Percentiles rank a stretch among this genome's conserved stretches.
Evolutionary conservation across 2,888 invertebrate species (phyloP).

Genomic region (Anoplius nigerrimus): DNA sequence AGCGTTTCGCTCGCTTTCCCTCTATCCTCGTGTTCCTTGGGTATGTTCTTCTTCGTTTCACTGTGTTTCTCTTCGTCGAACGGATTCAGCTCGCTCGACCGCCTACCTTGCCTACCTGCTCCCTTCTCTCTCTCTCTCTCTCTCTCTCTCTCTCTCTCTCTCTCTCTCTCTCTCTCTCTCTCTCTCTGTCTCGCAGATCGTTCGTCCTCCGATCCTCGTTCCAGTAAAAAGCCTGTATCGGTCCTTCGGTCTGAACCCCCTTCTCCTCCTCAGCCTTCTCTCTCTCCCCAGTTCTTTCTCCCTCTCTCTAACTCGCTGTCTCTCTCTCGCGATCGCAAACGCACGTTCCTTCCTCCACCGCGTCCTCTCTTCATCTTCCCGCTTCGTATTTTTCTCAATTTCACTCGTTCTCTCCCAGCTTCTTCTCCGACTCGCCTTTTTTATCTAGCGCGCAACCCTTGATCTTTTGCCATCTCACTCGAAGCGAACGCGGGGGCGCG

Average conservation of each 20-base stretch:
- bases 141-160: conserved; percentile 23
- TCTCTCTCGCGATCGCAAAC: not conserved
- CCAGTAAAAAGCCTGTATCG: conserved; percentile 47
- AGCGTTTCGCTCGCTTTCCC: conserved; percentile 42
- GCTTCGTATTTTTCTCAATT: no score
- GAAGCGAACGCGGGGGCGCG: no score
- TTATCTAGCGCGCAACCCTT: conserved; percentile 7
- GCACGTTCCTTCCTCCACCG: conserved; percentile 15
- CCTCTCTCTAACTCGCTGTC: conserved; percentile 15
- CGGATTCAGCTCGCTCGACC: conserved; percentile 50
- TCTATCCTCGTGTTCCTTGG: conserved; percentile 38
- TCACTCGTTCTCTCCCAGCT: conserved; percentile 16
- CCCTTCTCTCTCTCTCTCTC: conserved; percentile 44
- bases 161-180: conserved; percentile 10
- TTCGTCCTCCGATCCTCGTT: conserved; percentile 3
- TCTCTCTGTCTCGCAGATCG: not conserved
- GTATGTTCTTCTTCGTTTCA: conserved; percentile 9
- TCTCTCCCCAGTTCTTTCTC: conserved; percentile 9
- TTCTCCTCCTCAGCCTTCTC: conserved; percentile 35
- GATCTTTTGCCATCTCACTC: conserved; percentile 1
- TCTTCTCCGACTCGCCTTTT: conserved; percentile 14
- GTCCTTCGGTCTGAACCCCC: conserved; percentile 42
- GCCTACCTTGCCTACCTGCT: conserved; percentile 57
- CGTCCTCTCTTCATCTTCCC: conserved; percentile 6
- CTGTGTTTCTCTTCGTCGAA: conserved; percentile 21